These are phyloP conservation scores for Chloroceryle amazona DNA, from an alignment of 2,797 vertebrate genomes.

Conservation along the genomic window DNA sequence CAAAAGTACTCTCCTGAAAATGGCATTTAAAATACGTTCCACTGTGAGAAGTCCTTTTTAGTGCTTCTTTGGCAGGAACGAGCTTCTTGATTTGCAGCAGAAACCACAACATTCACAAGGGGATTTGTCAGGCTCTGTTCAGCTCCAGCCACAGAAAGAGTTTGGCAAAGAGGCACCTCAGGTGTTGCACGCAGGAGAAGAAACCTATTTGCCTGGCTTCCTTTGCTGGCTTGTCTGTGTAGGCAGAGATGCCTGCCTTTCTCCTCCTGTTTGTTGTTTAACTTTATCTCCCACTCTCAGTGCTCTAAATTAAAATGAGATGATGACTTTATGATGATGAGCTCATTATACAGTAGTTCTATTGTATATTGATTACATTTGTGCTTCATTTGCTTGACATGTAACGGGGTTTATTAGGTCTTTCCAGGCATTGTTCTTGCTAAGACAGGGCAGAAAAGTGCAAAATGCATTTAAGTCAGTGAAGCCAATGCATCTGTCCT, in stretches of 20 bases:
- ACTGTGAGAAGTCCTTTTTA: background rate
- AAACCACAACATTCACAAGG: background rate
- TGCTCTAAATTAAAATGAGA: constrained; percentile 58
- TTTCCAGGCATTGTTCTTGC: constrained; percentile 51
- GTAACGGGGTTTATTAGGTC: constrained; percentile 38
- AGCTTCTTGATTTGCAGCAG: background rate
- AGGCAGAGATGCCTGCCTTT: background rate
- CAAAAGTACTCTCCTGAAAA: background rate
- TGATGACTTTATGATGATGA: constrained; percentile 57
- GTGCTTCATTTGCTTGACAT: constrained; percentile 51
- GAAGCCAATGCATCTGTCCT: background rate
- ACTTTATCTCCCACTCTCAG: constrained; percentile 66
- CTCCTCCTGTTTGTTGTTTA: constrained; percentile 43
- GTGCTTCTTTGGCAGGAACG: background rate
- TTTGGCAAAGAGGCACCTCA: background rate
- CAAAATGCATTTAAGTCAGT: background rate
- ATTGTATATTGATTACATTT: constrained; percentile 62
- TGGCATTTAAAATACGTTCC: background rate
- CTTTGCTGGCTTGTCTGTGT: background rate
- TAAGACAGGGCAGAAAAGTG: background rate
- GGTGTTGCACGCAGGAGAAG: background rate
- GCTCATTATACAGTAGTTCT: constrained; percentile 50
- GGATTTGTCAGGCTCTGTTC: background rate
- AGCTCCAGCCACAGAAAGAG: background rate
- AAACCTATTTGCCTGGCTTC: background rate